Evolutionary conservation across 2,113 vertebrate genomes (phyloP).

Genomic region (Craseonycteris thonglongyai): DNA sequence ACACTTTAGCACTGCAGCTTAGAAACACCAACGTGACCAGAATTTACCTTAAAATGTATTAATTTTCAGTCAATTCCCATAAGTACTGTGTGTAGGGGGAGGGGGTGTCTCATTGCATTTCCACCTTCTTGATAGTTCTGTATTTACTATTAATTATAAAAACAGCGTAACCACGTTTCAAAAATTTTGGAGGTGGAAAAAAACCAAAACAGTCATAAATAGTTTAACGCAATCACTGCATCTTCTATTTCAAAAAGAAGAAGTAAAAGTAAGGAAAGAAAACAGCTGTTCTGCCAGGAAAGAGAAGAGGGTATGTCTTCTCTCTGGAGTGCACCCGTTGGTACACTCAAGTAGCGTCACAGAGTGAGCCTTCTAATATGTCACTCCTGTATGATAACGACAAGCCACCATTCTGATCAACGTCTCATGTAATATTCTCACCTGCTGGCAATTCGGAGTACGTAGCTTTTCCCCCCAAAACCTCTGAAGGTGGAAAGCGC

Average conservation of each 20-base stretch:
- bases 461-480: neutral
- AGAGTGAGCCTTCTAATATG: neutral
- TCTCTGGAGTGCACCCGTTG: neutral
- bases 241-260: neutral
- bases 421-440: neutral
- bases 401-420: neutral
- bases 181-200: neutral
- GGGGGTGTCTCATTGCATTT: neutral
- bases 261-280: neutral
- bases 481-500: neutral
- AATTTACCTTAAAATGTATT: neutral
- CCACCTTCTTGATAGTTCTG: neutral
- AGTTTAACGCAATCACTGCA: neutral
- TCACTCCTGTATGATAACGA: neutral
- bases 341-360: too few relatives aligned
- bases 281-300: neutral
- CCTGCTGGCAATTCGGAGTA: neutral
- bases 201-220: neutral
- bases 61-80: neutral
- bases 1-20: neutral
- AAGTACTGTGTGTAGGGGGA: neutral
- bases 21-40: neutral
- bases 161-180: neutral
- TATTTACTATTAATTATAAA: neutral
- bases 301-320: neutral